These are phyloP conservation scores for Amazona ochrocephala DNA, from an alignment of 2,797 vertebrate species.

Conservation along the genomic window DNA sequence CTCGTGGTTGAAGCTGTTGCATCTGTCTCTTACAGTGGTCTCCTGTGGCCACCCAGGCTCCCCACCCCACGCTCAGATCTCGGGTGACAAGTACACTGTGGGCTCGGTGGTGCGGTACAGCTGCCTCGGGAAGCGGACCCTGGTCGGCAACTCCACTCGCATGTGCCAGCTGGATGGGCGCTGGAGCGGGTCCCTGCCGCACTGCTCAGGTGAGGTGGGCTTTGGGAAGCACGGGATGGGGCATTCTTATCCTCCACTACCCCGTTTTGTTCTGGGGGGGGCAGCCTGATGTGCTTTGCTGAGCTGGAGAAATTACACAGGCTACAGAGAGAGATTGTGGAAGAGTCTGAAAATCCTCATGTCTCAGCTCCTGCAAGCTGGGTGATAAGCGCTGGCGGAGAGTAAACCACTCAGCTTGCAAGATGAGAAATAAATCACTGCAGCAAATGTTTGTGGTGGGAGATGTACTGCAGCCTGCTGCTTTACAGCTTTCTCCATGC, in stretches of 20 bases:
- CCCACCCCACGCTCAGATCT: constrained; percentile 91
- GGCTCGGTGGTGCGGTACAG: constrained; percentile 93
- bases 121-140: constrained; percentile 84
- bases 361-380: not conserved
- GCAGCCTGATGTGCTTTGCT: not conserved
- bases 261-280: accelerated
- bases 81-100: constrained; percentile 88
- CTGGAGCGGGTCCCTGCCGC: constrained; percentile 94
- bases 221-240: not conserved
- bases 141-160: constrained; percentile 93
- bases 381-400: not conserved
- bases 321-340: not conserved
- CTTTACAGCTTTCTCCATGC: not conserved
- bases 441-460: not conserved
- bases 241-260: accelerated
- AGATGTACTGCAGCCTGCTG: not conserved
- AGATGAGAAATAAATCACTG: not conserved
- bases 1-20: accelerated
- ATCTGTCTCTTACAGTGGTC: constrained; percentile 83
- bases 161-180: constrained; percentile 94
- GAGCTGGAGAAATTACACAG: not conserved
- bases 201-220: constrained; percentile 90
- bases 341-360: not conserved
- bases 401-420: not conserved
- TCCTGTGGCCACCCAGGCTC: constrained; percentile 92